Percentiles rank a stretch among this genome's conserved stretches.
phyloP scores from a whole-genome alignment of 2,888 invertebrate species.

The Caenorhabditis sp. region DNA sequence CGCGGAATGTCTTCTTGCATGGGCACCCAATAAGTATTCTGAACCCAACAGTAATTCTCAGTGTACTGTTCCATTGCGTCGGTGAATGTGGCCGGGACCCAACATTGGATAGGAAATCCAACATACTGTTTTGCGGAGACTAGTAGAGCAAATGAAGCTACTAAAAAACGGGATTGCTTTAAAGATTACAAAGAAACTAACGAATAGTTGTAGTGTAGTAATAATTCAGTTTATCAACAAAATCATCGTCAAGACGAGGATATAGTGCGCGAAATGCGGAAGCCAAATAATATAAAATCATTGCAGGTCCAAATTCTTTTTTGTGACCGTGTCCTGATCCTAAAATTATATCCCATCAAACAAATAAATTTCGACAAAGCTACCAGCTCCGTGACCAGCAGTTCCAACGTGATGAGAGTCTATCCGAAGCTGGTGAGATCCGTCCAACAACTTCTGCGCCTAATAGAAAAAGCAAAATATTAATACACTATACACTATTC shows the following conservation, averaged over 20 bases:
- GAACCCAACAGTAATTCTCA: constrained; percentile 83
- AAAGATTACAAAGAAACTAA: constrained; percentile 50
- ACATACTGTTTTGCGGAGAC: constrained; percentile 83
- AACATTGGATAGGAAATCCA: constrained; percentile 83
- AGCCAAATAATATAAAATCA: constrained; percentile 83
- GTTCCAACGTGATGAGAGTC: constrained; percentile 82
- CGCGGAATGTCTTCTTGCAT: constrained; percentile 83
- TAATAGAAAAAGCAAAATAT: constrained; percentile 47
- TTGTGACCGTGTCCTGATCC: constrained; percentile 82
- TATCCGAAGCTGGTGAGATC: constrained; percentile 83
- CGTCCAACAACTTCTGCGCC: constrained; percentile 83
- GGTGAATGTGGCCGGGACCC: constrained; percentile 83
- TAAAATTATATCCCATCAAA: background rate
- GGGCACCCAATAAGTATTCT: constrained; percentile 84
- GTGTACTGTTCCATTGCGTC: constrained; percentile 84
- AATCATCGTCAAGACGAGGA: constrained; percentile 83
- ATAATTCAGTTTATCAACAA: constrained; percentile 83
- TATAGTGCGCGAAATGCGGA: constrained; percentile 83
- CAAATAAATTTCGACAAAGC: background rate
- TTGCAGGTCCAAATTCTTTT: constrained; percentile 83
- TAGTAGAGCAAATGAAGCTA: constrained; percentile 82
- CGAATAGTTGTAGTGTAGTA: constrained; percentile 83
- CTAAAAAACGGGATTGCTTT: constrained; percentile 66
- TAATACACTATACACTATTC: too few species aligned
- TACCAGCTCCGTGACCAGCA: constrained; percentile 81